Evolutionary conservation across 1,140 invertebrate genomes (phyloP).

Genomic region (Micrasema minimum): DNA sequence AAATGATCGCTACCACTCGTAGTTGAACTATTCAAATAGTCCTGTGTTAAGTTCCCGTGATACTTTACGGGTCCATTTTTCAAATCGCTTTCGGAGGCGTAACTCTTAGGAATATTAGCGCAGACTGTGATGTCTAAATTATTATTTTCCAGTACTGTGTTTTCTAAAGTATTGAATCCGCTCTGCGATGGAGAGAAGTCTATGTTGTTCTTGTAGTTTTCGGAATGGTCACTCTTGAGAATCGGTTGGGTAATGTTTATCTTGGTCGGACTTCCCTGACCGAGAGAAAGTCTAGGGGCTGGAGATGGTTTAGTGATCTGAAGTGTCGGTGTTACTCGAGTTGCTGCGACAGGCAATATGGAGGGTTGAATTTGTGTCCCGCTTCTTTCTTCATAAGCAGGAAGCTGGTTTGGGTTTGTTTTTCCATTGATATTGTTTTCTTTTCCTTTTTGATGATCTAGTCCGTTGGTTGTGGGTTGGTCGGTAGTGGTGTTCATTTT

Average conservation of each 20-base stretch:
- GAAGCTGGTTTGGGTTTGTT: conserved; percentile 26
- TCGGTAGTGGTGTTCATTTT: conserved; percentile 17
- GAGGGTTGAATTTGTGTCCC: conserved; percentile 2
- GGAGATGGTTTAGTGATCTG: conserved; percentile 49
- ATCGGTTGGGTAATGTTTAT: conserved; percentile 5
- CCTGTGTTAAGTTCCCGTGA: conserved; percentile 48
- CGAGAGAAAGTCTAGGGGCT: conserved; percentile 46
- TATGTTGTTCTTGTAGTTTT: conserved; percentile 46
- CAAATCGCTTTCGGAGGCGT: conserved; percentile 27
- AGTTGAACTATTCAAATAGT: conserved; percentile 51
- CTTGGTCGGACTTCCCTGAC: conserved; percentile 43
- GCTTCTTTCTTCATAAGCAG: conserved; percentile 41
- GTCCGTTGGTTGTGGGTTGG: conserved; percentile 37
- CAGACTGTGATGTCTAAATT: conserved; percentile 24
- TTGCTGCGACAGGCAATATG: conserved; percentile 42
- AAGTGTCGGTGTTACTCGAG: conserved; percentile 22
- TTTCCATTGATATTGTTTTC: conserved; percentile 42
- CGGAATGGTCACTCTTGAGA: conserved; percentile 8
- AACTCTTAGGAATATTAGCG: conserved; percentile 17
- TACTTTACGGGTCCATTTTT: conserved; percentile 42
- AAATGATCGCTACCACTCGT: conserved; percentile 51
- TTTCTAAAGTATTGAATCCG: conserved; percentile 53
- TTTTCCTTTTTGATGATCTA: conserved; percentile 51
- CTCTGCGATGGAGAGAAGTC: conserved; percentile 49
- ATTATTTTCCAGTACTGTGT: conserved; percentile 54